These are phyloP conservation scores for Cotesia glomerata DNA, from an alignment of 1,140 invertebrate genomes.

Conservation along the genomic window DNA sequence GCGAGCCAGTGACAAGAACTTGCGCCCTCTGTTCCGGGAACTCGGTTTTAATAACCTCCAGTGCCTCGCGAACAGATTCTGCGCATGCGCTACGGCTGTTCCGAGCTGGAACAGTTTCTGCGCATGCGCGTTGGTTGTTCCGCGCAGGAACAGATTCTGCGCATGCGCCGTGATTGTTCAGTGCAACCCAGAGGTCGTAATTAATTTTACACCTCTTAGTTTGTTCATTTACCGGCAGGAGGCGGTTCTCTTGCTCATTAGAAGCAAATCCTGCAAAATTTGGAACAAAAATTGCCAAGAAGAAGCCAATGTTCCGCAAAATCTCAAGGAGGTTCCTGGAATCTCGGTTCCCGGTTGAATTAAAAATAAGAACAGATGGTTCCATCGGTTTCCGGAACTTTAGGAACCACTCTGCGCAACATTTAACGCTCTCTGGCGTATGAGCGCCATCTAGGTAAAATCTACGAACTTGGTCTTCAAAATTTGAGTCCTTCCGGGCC, in stretches of 20 bases:
- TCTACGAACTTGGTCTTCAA: conserved; percentile 51
- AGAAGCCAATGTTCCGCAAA: conserved; percentile 68
- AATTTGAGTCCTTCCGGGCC: conserved; percentile 80
- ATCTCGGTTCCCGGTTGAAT: conserved; percentile 80
- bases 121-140: too few species aligned
- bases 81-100: too few species aligned
- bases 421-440: conserved; percentile 85
- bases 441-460: conserved; percentile 95
- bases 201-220: conserved; percentile 65
- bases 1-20: conserved; percentile 87
- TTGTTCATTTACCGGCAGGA: conserved; percentile 53
- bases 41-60: conserved; percentile 39
- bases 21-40: conserved; percentile 56
- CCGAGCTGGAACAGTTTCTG: too few species aligned
- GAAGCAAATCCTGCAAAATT: conserved; percentile 64
- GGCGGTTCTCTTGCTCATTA: conserved; percentile 5
- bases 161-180: conserved; percentile 30
- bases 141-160: too few species aligned
- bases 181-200: conserved; percentile 65
- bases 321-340: conserved; percentile 68
- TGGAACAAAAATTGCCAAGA: conserved; percentile 77
- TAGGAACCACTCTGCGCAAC: conserved; percentile 80
- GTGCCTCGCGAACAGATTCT: conserved; percentile 42
- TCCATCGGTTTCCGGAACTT: conserved; percentile 46
- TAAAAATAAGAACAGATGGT: conserved; percentile 79